Evolutionary conservation across 2,113 vertebrate genomes (phyloP).

Genomic region (Chauna torquata): DNA sequence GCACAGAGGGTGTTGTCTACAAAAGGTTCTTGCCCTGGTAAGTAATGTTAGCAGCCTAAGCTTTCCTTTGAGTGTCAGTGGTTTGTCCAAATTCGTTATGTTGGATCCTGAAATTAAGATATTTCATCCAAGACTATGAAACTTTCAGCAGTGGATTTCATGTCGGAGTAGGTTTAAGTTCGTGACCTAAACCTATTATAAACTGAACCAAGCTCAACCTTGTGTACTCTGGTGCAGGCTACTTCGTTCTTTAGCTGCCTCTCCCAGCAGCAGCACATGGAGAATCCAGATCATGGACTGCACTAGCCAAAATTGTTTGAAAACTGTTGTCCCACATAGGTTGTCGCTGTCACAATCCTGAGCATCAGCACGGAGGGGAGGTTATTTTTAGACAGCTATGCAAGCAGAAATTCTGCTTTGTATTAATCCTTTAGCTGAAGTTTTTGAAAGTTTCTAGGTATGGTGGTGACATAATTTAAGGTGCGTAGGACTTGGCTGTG

Average conservation of each 20-base stretch:
- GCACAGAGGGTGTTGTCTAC: neutral
- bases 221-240: fast-evolving
- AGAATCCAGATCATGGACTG: neutral
- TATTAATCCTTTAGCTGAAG: neutral
- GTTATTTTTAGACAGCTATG: neutral
- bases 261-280: neutral
- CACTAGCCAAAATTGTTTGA: neutral
- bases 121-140: neutral
- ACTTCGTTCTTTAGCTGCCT: neutral
- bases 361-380: neutral
- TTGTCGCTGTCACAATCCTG: neutral
- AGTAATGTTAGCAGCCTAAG: neutral
- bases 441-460: neutral
- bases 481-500: neutral
- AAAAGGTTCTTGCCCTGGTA: neutral
- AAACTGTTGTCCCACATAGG: neutral
- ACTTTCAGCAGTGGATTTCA: neutral
- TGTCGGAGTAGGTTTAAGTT: neutral
- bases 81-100: neutral
- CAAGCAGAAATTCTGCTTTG: neutral
- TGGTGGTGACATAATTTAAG: neutral
- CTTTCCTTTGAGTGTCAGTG: neutral
- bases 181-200: neutral
- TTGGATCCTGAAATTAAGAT: neutral
- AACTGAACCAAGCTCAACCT: neutral